Percentiles rank a stretch among this genome's conserved stretches.
Conservation (phyloP, 2,888 invertebrate genomes). For the Gordius sp. region DNA sequence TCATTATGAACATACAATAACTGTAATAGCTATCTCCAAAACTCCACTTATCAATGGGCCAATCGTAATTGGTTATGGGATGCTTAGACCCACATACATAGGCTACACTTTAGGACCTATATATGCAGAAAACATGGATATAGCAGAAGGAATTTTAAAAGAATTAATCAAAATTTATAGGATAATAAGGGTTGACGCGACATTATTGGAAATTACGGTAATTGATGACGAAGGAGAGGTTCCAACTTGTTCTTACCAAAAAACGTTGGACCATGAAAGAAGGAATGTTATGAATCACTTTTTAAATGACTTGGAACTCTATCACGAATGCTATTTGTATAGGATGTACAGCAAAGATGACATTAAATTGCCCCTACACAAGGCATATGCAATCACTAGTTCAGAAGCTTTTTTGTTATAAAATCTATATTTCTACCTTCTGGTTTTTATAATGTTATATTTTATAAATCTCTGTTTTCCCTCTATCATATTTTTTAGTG, state of each 20-base stretch:
- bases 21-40: neutral
- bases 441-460: too few relatives aligned
- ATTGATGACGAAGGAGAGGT: neutral
- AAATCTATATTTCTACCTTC: too few relatives aligned
- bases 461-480: too few relatives aligned
- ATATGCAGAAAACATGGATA: neutral
- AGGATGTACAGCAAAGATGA: neutral
- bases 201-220: neutral
- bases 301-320: neutral
- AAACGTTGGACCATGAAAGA: neutral
- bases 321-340: neutral
- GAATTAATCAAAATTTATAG: neutral
- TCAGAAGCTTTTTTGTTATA: neutral
- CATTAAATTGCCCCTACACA: neutral
- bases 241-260: neutral
- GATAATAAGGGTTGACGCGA: neutral
- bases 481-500: too few relatives aligned
- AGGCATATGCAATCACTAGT: neutral
- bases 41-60: neutral
- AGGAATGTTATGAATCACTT: neutral
- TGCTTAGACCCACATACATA: neutral
- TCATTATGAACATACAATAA: neutral
- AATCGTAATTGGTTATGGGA: neutral
- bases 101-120: neutral
- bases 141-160: neutral